Percentiles rank a stretch among this genome's conserved stretches.
Conservation (phyloP, 2,888 invertebrate genomes). For the Piscicola geometra region DNA sequence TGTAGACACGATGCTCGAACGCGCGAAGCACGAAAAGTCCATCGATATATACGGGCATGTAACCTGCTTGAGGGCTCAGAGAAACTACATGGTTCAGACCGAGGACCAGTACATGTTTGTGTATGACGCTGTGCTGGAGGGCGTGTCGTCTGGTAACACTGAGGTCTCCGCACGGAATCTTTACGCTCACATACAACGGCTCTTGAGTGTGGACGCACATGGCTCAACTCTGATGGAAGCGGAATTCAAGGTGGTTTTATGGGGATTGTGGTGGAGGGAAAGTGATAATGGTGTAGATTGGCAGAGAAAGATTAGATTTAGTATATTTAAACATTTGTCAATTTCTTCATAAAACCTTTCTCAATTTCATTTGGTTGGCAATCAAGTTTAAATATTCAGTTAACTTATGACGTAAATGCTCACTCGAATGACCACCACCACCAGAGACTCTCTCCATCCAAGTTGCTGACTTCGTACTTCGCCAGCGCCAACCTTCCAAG, state of each 20-base stretch:
- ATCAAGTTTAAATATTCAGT: background rate
- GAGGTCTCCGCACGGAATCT: slow-evolving; percentile 92
- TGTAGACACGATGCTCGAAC: slow-evolving; percentile 95
- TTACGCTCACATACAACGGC: slow-evolving; percentile 87
- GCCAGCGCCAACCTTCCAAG: slow-evolving; percentile 90
- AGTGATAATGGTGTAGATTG: background rate
- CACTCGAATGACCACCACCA: slow-evolving; percentile 46
- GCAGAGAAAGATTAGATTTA: no score
- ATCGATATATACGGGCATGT: slow-evolving; percentile 99
- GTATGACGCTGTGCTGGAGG: slow-evolving; percentile 91
- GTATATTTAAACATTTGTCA: no score
- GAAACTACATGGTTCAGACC: slow-evolving; percentile 92
- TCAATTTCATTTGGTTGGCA: no score
- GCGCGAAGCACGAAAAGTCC: slow-evolving; percentile 92
- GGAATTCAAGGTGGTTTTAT: slow-evolving; percentile 47
- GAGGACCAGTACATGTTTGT: slow-evolving; percentile 99
- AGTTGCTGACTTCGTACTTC: slow-evolving; percentile 86
- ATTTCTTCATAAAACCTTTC: no score
- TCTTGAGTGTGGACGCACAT: slow-evolving; percentile 68
- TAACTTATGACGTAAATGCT: no score
- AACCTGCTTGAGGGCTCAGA: slow-evolving; percentile 89
- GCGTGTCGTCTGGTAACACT: slow-evolving; percentile 90
- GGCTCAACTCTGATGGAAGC: slow-evolving; percentile 53
- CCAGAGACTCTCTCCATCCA: slow-evolving; percentile 83
- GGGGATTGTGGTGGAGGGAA: background rate